These are phyloP conservation scores for Cheracebus regulus DNA, from an alignment of 2,797 vertebrate genomes.

Conservation along the genomic window DNA sequence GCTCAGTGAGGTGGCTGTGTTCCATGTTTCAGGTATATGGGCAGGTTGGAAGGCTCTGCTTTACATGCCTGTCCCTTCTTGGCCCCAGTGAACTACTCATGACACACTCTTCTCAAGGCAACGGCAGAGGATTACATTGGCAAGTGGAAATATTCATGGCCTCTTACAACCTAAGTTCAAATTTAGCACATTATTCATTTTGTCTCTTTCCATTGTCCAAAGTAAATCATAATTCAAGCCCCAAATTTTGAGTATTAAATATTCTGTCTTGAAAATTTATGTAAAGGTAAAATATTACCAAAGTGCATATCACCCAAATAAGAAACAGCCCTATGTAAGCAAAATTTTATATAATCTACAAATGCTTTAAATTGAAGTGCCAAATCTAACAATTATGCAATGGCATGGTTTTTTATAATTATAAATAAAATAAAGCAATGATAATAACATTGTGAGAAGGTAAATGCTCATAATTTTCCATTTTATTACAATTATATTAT, in stretches of 20 bases:
- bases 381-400: background rate
- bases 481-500: background rate
- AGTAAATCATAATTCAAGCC: background rate
- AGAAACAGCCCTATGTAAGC: background rate
- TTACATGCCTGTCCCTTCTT: background rate
- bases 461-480: background rate
- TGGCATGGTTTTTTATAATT: background rate
- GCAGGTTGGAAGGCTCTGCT: background rate
- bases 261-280: background rate
- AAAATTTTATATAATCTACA: background rate
- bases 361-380: background rate
- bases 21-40: background rate
- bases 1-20: background rate
- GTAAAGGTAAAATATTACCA: background rate
- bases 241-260: background rate
- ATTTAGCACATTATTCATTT: background rate
- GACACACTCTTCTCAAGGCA: background rate
- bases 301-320: background rate
- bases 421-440: background rate
- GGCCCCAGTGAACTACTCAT: rapidly evolving
- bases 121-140: background rate
- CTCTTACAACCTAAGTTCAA: background rate
- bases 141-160: background rate
- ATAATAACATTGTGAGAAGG: background rate
- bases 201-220: background rate